These are phyloP conservation scores for Leptatherina wallacei DNA, from an alignment of 2,797 vertebrate genomes.

Conservation along the genomic window DNA sequence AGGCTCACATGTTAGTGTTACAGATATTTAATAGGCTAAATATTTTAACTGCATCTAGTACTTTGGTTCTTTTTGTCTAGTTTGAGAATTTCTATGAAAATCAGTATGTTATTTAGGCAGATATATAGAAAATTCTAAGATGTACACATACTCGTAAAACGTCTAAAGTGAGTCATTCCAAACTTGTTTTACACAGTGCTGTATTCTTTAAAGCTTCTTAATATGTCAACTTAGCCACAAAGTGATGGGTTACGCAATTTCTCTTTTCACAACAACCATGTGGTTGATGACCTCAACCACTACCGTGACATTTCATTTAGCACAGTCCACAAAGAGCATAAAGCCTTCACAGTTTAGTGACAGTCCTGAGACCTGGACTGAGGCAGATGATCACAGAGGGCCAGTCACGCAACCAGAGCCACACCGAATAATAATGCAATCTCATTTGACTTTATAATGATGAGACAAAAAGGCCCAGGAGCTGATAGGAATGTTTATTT, in stretches of 20 bases:
- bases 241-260: background rate
- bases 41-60: too few species aligned
- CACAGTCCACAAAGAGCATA: slow-evolving; percentile 22
- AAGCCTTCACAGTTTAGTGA: slow-evolving; percentile 29
- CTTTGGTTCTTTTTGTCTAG: too few species aligned
- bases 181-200: background rate
- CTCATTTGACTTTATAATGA: slow-evolving; percentile 33
- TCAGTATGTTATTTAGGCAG: too few species aligned
- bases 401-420: slow-evolving; percentile 5
- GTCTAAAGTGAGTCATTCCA: background rate
- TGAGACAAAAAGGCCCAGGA: background rate
- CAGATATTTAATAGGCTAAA: too few species aligned
- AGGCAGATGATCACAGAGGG: slow-evolving; percentile 42
- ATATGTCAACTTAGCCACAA: background rate
- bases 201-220: background rate
- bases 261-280: slow-evolving; percentile 10
- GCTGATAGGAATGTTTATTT: slow-evolving; percentile 14
- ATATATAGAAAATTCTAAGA: too few species aligned
- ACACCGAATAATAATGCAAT: slow-evolving; percentile 6
- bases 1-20: too few species aligned
- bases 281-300: background rate
- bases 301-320: slow-evolving; percentile 24
- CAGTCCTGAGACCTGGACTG: background rate
- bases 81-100: too few species aligned
- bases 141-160: too few species aligned